Percentiles rank a stretch among this genome's conserved stretches.
Conservation (phyloP, 2,113 vertebrate species). For the Scytalopus superciliaris region DNA sequence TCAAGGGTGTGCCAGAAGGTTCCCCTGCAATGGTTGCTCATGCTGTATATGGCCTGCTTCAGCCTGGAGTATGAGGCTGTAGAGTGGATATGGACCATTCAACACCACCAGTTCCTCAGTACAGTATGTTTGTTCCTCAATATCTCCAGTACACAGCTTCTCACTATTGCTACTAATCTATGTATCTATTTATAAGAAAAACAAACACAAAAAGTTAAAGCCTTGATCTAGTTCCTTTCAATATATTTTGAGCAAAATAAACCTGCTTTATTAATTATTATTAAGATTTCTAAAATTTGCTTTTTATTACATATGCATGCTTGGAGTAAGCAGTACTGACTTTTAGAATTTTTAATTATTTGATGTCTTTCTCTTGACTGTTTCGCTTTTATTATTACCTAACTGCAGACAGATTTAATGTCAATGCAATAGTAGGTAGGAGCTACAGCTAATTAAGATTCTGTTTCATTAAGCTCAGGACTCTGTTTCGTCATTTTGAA, state of each 20-base stretch:
- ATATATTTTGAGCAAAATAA: not conserved
- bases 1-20: accelerated
- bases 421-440: not conserved
- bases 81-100: not conserved
- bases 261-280: not conserved
- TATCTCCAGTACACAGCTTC: not conserved
- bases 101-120: not conserved
- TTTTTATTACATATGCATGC: not conserved
- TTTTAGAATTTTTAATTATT: not conserved
- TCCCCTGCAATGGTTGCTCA: not conserved
- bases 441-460: not conserved
- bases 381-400: not conserved
- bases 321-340: not conserved
- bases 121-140: not conserved
- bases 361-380: not conserved
- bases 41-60: no score
- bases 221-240: not conserved
- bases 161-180: not conserved
- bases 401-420: not conserved
- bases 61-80: accelerated
- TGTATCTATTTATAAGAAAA: no score
- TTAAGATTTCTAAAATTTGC: not conserved
- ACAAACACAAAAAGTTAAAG: not conserved
- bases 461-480: not conserved
- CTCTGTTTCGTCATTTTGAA: not conserved